Evolutionary conservation across 1,140 invertebrate species (phyloP), one percentile per base, ranked within the genome.

Genomic region (Antheraea pernyi): DNA sequence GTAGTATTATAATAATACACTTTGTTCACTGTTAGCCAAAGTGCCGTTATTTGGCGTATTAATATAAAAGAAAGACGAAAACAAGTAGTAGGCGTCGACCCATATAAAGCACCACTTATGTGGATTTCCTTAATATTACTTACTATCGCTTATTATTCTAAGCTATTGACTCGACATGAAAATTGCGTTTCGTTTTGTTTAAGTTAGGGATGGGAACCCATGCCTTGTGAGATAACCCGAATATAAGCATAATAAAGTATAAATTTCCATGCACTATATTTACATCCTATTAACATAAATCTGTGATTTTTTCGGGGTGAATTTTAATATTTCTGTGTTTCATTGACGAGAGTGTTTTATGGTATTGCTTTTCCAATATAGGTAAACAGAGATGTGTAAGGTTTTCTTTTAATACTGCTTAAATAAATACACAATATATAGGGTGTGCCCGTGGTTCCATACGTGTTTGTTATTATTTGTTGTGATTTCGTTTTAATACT

Each of bases 91-190:
- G 22, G 11, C n/a, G 18, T n/a, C 11, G 37, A 22, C 60, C 18
- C 64, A 71, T 68, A 77, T 69, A 74, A 78, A 69, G 74, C 71
- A 68, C 70, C 73, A 77, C 73, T 78, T 80, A 82, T 77, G 78
- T 79, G 78, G 80, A 83, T 81, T 80, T 85, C 78, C 77, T 76
- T 80, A 77, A 87, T 87, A 84, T 84, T 84, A 86, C 84, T 88
- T 84, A 88, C 84, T 85, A 88, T 87, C 82, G 76, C 87, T 88
- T 90, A 89, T 91, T 91, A 90, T 91, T 91, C 89, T 88, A 80
- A 86, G 84, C 84, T 89, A 89, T 91, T 90, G 89, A 89, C 79
- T 88, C 79, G 80, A 89, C 80, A 91, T 73, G 86, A 86, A 91
- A 91, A 89, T 88, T 88, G 85, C 84, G 86, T 89, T 89, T 79